phyloP scores from a whole-genome alignment of 2,113 vertebrate genomes.

The Mohoua ochrocephala region DNA sequence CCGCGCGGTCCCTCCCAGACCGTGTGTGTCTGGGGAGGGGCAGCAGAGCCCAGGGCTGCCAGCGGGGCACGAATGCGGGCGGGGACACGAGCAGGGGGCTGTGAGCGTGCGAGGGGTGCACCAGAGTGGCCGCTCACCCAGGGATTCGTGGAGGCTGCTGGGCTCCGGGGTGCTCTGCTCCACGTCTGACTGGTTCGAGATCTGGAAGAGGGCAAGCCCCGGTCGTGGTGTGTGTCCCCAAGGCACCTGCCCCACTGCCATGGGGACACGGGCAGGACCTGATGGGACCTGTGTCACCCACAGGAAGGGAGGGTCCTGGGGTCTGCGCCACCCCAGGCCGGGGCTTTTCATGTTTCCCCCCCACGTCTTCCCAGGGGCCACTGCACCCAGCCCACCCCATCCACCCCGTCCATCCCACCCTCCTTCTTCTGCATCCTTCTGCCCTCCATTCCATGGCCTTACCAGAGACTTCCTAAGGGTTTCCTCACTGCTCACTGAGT shows the following conservation, averaged over 20 bases:
- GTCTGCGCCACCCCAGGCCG: fast-evolving
- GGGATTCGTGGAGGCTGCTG: neutral
- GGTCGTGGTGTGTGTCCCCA: fast-evolving
- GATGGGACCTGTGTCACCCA: neutral
- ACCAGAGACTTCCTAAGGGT: conserved; percentile 70
- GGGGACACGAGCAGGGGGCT: neutral
- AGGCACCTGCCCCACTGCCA: neutral
- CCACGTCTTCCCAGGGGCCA: fast-evolving
- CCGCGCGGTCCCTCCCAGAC: fast-evolving
- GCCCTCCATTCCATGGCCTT: neutral
- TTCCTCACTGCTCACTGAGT: conserved; percentile 63
- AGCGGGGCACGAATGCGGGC: fast-evolving
- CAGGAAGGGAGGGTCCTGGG: neutral
- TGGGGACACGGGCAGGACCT: neutral
- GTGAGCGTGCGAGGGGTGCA: fast-evolving
- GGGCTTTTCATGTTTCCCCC: neutral
- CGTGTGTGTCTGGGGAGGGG: fast-evolving
- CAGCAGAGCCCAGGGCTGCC: neutral
- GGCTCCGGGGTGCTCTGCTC: conserved; percentile 61
- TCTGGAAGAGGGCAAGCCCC: conserved; percentile 37
- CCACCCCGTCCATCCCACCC: too few relatives aligned
- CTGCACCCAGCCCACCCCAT: neutral
- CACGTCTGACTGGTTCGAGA: conserved; percentile 72
- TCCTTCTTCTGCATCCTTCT: neutral
- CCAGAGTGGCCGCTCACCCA: neutral